Base-by-base conservation (phyloP, 2,113 vertebrate genomes). In the Calyptommatus sinebrachiatus region DNA sequence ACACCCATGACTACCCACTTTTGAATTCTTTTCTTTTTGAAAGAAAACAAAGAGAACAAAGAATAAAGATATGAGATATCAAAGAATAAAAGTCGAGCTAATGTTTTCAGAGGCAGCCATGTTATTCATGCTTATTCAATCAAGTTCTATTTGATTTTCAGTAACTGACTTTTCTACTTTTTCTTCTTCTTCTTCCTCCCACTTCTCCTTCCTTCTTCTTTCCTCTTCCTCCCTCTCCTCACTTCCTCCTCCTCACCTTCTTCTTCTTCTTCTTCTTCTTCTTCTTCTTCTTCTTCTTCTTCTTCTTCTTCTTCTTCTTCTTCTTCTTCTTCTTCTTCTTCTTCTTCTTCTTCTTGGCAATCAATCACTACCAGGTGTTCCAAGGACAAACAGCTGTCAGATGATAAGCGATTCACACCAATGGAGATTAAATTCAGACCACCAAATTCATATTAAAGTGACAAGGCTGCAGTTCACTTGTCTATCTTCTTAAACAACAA, bases 341-440 rank as follows among this genome's bases (percentile, higher is more conserved):
- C 53, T 2, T 4, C 2, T 2, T 2, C 80, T 41, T 67, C 84
- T 78, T 88, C 63, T 76, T 65, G 69, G 16, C 73, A 85, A 73
- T 80, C 84, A 68, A 6, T 83, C 75, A 50, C 63, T 83, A 50
- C 6, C 78, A 89, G 50, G 21, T 71, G 72, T 41, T 80, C 11
- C 24, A 75, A 72, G 62, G 46, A 72, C 46, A 88, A 86, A 77
- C 22, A 85, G 45, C 14, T 79, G 11, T 57, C 26, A 21, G 75
- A 66, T 62, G 71, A 80, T 62, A 70, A 79, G 18, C 1, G 10
- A 3, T 82, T 79, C 61, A 3, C 16, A 79, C 4, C 63, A 73
- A 79, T 63, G 29, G 87, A 88, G 74, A 77, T 2, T 45, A 4
- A 76, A 74, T 2, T 76, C 62, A 79, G 78, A 86, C 66, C 26